Base-by-base conservation (phyloP, 2,888 invertebrate species). In the Cistogaster globosa region DNA sequence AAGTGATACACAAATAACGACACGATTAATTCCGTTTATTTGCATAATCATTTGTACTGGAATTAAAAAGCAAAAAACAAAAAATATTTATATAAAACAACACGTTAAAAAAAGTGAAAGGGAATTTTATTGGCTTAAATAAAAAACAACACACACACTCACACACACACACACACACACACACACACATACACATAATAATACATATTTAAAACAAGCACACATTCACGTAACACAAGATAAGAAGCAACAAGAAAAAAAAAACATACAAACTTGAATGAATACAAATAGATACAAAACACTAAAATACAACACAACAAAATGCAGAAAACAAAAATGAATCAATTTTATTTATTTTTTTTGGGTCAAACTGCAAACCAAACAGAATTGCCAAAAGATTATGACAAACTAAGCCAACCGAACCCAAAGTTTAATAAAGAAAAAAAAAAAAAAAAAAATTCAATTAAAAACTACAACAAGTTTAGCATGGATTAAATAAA, bases 41-140 rank as follows among this genome's bases (percentile, higher is more conserved):
- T 83, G 72, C 78, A 83, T 79, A 86, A 79, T 83, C 75, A 77
- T 76, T 79, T 76, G 42, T 63, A 80, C 80, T 83, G 79, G 86
- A 86, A 83, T 77, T 67, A 74, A 76, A 83, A 63, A 42, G 12
- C 1, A 75, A 57, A 58, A 65, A 78, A 75, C 6, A 45, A n/a
- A 68, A 42, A 38, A 53, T 57, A 51, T 48, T 58, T 67, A 36
- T 42, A 38, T 51, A 83, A 65, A 82, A 72, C 57, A 80, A 62
- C 60, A 80, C 68, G 60, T 72, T 55, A 68, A 84, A 84, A n/a
- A 84, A 85, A 85, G 85, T 85, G 85, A 85, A 85, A 85, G 85
- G 85, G 82, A 82, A 78, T 78, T 32, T 32, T 69, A 58, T 77
- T 76, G 67, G 53, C 67, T 36, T 55, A 68, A 69, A 68, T 55